Conservation (phyloP, 2,888 invertebrate species). For the Tiliacea citrago region DNA sequence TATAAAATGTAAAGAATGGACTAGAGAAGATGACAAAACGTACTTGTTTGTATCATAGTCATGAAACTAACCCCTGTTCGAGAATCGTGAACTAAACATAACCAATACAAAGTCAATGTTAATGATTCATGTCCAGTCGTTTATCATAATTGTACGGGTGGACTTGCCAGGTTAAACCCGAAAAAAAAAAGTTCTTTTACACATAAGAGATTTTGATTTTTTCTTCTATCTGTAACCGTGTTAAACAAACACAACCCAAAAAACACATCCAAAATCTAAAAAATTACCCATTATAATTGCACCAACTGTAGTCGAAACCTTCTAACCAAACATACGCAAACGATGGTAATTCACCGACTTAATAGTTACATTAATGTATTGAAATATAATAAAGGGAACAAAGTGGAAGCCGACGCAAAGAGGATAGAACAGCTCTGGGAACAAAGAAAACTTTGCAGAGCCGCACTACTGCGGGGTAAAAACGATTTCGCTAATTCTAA, state of each 20-base stretch:
- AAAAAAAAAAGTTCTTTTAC: too few relatives aligned
- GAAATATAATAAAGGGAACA: constrained; percentile 57
- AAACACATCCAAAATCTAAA: too few relatives aligned
- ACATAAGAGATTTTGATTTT: too few relatives aligned
- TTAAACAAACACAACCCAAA: too few relatives aligned
- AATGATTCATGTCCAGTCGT: too few relatives aligned
- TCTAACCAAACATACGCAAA: constrained; percentile 3
- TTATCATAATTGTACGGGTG: too few relatives aligned
- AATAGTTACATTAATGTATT: constrained; percentile 58
- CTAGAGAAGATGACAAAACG: background rate
- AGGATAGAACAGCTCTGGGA: constrained; percentile 46
- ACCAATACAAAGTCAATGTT: too few relatives aligned
- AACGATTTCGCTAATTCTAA: constrained; percentile 58
- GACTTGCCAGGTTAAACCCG: background rate
- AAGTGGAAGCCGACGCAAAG: constrained; percentile 53
- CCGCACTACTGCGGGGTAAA: constrained; percentile 43
- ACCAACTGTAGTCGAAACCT: background rate
- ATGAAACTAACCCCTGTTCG: too few relatives aligned
- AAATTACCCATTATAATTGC: background rate
- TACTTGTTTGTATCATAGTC: background rate
- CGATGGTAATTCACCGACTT: constrained; percentile 21
- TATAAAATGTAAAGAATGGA: constrained; percentile 11
- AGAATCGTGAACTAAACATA: background rate
- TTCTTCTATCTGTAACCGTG: too few relatives aligned
- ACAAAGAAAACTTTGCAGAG: constrained; percentile 62